These are phyloP conservation scores for Stenchaetothrips biformis DNA, from an alignment of 2,888 invertebrate species.

Conservation along the genomic window DNA sequence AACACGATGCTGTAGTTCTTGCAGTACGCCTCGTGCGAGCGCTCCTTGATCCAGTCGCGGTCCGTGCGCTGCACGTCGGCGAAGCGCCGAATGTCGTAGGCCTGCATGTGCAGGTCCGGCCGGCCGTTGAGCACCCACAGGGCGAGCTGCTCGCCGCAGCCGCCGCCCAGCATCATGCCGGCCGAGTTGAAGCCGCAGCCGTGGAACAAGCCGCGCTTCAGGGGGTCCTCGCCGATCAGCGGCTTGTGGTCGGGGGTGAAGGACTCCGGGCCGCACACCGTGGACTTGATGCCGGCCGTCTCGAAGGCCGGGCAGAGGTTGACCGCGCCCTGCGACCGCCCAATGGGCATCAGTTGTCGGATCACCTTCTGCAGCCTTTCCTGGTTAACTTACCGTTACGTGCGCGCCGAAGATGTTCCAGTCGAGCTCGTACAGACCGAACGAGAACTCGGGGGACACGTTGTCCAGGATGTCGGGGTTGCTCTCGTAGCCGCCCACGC, in stretches of 20 bases:
- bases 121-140: conserved; percentile 79
- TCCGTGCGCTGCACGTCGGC: conserved; percentile 66
- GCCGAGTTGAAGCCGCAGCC: conserved; percentile 86
- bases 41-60: conserved; percentile 69
- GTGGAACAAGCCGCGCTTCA: conserved; percentile 67
- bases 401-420: conserved; percentile 77
- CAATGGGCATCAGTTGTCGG: too few species aligned
- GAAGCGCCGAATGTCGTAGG: conserved; percentile 75
- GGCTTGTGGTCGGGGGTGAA: conserved; percentile 92
- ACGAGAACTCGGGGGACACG: conserved; percentile 71
- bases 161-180: conserved; percentile 88
- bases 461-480: conserved; percentile 77
- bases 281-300: conserved; percentile 73
- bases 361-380: too few species aligned
- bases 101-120: conserved; percentile 79
- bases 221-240: conserved; percentile 58
- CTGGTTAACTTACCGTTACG: conserved; percentile 44
- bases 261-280: conserved; percentile 85
- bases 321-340: conserved; percentile 53
- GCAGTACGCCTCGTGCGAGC: conserved; percentile 85
- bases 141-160: conserved; percentile 78
- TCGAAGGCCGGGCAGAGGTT: conserved; percentile 70
- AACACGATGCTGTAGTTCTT: conserved; percentile 79
- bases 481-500: conserved; percentile 81
- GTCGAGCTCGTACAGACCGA: conserved; percentile 80